Evolutionary conservation across 2,888 invertebrate genomes (phyloP).

Genomic region (Eupithecia tripunctaria): DNA sequence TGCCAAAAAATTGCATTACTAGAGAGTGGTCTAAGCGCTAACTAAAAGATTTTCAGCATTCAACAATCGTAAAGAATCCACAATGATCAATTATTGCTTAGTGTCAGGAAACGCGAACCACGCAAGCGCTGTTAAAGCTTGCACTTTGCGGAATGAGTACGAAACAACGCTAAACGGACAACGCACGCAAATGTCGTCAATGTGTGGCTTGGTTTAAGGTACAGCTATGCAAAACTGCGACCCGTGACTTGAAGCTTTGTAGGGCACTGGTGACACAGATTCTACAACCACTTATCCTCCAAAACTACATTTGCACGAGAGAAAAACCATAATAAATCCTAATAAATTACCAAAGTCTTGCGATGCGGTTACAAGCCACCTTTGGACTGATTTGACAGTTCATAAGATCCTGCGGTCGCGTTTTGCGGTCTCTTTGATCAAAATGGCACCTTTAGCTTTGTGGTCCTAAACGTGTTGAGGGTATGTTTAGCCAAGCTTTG

Average conservation of each 20-base stretch:
- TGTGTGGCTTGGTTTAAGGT: constrained; percentile 46
- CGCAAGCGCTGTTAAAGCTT: constrained; percentile 71
- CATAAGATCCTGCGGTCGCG: neutral
- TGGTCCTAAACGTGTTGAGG: constrained; percentile 51
- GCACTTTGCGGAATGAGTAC: constrained; percentile 76
- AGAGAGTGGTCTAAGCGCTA: neutral
- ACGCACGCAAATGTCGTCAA: constrained; percentile 65
- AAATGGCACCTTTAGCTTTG: constrained; percentile 8
- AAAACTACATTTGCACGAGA: neutral
- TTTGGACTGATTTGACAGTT: neutral
- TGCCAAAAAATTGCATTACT: neutral
- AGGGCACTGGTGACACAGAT: neutral
- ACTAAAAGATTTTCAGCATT: neutral
- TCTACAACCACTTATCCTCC: neutral
- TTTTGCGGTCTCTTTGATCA: constrained; percentile 6
- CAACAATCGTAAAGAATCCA: constrained; percentile 41
- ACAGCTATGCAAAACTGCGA: neutral
- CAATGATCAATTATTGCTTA: constrained; percentile 61
- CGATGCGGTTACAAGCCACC: neutral
- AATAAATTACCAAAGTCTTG: neutral
- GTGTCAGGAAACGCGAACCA: constrained; percentile 65
- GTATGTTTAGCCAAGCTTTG: constrained; percentile 39
- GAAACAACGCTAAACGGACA: constrained; percentile 63
- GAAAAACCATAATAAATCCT: neutral
- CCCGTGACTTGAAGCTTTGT: neutral